Conservation (phyloP, 2,797 vertebrate species). For the Chelon labrosus region DNA sequence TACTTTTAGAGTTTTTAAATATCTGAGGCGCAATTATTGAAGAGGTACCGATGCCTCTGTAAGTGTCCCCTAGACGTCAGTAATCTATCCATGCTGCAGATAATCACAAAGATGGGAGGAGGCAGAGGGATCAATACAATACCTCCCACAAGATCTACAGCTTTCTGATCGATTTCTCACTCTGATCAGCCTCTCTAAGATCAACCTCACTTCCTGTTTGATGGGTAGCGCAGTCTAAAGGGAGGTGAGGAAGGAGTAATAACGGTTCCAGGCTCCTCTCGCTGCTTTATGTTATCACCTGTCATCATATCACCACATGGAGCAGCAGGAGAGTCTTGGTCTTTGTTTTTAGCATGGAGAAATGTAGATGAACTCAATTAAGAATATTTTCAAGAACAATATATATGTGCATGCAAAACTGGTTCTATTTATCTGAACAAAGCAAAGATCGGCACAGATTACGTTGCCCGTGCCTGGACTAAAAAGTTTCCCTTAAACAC, state of each 20-base stretch:
- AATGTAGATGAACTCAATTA: neutral
- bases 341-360: neutral
- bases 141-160: slow-evolving; percentile 82
- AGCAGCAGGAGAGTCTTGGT: neutral
- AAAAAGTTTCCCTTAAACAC: neutral
- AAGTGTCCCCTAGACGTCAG: slow-evolving; percentile 69
- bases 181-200: slow-evolving; percentile 77
- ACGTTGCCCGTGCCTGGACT: too few relatives aligned
- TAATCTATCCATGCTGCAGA: slow-evolving; percentile 75
- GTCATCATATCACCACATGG: slow-evolving; percentile 26
- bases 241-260: slow-evolving; percentile 27
- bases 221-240: slow-evolving; percentile 33
- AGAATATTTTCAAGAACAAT: neutral
- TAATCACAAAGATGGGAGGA: slow-evolving; percentile 80
- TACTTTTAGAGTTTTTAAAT: slow-evolving; percentile 30
- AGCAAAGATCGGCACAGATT: too few relatives aligned
- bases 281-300: slow-evolving; percentile 25
- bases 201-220: slow-evolving; percentile 66
- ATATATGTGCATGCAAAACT: rapidly evolving
- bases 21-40: slow-evolving; percentile 43
- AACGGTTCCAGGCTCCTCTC: slow-evolving; percentile 31
- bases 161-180: slow-evolving; percentile 80
- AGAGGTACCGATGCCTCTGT: slow-evolving; percentile 46
- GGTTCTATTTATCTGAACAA: neutral
- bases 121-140: slow-evolving; percentile 77